These are phyloP conservation scores for Drosophila pruinosa DNA, from an alignment of 1,140 invertebrate species.

Conservation along the genomic window DNA sequence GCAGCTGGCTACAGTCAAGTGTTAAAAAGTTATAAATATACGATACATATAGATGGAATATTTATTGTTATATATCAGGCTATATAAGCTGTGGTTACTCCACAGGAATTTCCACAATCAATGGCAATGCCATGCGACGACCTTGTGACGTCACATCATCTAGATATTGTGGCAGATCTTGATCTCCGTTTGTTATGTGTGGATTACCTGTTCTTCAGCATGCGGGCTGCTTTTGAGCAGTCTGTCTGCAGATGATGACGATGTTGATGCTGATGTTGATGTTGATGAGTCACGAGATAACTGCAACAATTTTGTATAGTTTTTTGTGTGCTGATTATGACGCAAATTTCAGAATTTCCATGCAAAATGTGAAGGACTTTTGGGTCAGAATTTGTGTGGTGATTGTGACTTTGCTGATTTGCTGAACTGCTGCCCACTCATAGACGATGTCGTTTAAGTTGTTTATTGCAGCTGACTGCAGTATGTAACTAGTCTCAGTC, in stretches of 20 bases:
- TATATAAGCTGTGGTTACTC: conserved; percentile 28
- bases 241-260: neutral
- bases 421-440: conserved; percentile 37
- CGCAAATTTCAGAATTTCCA: conserved; percentile 33
- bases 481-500: neutral
- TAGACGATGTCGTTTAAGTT: conserved; percentile 57
- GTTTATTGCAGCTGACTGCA: conserved; percentile 44
- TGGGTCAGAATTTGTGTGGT: conserved; percentile 6
- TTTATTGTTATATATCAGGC: conserved; percentile 26
- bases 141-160: conserved; percentile 65
- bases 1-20: conserved; percentile 28
- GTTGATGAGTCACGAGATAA: conserved; percentile 25
- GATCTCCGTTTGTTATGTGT: conserved; percentile 11
- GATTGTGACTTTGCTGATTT: conserved; percentile 34
- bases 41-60: conserved; percentile 12
- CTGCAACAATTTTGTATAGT: conserved; percentile 10
- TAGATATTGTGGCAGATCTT: conserved; percentile 29
- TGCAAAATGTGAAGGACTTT: neutral
- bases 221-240: conserved; percentile 26
- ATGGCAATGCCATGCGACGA: conserved; percentile 58
- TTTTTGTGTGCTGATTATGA: conserved; percentile 20
- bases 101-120: conserved; percentile 69
- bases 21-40: conserved; percentile 44
- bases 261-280: conserved; percentile 2
- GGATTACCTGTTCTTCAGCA: conserved; percentile 47